Evolutionary conservation across 2,888 invertebrate genomes (phyloP).

Genomic region (Calliphora vomitoria): DNA sequence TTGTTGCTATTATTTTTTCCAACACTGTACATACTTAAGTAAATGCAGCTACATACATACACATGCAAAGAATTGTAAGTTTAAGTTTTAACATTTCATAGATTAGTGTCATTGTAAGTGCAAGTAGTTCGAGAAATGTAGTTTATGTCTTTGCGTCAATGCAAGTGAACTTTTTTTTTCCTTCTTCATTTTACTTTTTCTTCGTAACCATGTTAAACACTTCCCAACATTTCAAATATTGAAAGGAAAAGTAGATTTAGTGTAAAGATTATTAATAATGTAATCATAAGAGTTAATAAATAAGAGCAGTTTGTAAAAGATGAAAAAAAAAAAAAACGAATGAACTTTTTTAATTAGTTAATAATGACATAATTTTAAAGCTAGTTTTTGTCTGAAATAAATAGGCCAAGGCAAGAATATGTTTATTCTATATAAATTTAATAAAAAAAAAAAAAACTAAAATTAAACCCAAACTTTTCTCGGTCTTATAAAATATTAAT

Average conservation of each 20-base stretch:
- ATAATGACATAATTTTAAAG: neutral
- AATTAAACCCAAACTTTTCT: too few relatives aligned
- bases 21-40: neutral
- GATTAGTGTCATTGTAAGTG: conserved; percentile 55
- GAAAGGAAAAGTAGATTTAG: conserved; percentile 67
- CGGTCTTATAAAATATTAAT: too few relatives aligned
- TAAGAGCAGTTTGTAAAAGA: neutral
- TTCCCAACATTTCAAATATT: conserved; percentile 12
- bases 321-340: too few relatives aligned
- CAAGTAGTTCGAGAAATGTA: conserved; percentile 48
- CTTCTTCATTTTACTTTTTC: conserved; percentile 20
- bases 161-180: conserved; percentile 20
- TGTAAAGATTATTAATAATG: conserved; percentile 31
- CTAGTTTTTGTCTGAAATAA: neutral
- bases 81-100: conserved; percentile 26
- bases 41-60: neutral
- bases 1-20: too few relatives aligned
- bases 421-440: neutral
- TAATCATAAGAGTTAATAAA: neutral
- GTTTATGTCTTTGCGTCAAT: conserved; percentile 35
- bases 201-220: conserved; percentile 20
- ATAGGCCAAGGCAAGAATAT: neutral
- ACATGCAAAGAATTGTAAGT: conserved; percentile 21
- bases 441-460: too few relatives aligned
- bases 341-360: neutral